Evolutionary conservation across 1,140 invertebrate species (phyloP), one percentile per base, ranked within the genome.

Genomic region (Cheumatopsyche charites): DNA sequence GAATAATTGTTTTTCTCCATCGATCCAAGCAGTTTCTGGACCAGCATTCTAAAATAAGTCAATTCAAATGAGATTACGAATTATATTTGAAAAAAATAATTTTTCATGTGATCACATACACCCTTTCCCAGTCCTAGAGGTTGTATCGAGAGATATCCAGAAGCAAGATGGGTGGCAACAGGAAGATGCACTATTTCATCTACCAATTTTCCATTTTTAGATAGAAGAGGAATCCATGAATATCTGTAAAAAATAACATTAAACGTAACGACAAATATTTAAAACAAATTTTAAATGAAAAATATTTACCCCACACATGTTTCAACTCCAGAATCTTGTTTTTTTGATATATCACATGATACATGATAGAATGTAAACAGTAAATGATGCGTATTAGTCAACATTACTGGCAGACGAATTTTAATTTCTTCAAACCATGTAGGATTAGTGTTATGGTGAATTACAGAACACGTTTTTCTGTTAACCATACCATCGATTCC

Each of bases 391-490:
- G 89, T 88, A 0, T 87, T 78, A 23, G 91, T 88, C 7, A 96
- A 82, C 61, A 91, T 89, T n/a, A 91, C 86, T 0, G 94, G 94
- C 9, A 97, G 81, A 23, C 88, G 86, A 67, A 96, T 87, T 82
- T 96, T 96, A n/a, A 96, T 90, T 84, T 98, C 94, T 82, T 92
- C 92, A 78, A 93, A 91, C 93, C 93, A 95, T 0, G 87, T 87
- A 0, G 93, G 93, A 62, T 86, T 89, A 0, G 92, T 90, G 78
- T 90, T 92, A 79, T 95, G 93, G 82, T 95, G 92, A 55, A 94
- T 80, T 67, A 91, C 92, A 11, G 88, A 87, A 78, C 90, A 94
- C 66, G 89, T 90, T 21, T 86, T 86, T 62, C 87, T 82, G 5
- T 77, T 76, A 9, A 80, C 81, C 82, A 85, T 83, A 43, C 83